Conservation (phyloP, 2,888 invertebrate genomes). For the Netelia virgata region DNA sequence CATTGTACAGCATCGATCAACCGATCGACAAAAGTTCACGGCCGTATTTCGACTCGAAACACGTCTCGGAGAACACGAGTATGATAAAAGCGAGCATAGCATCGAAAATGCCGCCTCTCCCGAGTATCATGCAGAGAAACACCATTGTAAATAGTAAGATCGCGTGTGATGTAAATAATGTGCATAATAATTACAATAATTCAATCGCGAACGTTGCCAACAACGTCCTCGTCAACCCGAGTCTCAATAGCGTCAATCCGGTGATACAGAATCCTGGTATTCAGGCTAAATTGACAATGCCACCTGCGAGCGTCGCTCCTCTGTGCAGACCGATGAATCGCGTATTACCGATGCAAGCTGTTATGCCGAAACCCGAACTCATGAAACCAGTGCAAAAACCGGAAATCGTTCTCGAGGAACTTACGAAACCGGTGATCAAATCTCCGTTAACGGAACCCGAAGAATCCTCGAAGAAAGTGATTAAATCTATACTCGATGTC, state of each 20-base stretch:
- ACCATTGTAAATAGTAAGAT: slow-evolving; percentile 77
- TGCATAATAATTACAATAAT: slow-evolving; percentile 77
- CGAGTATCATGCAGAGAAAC: slow-evolving; percentile 78
- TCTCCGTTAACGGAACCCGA: slow-evolving; percentile 15
- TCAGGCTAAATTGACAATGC: slow-evolving; percentile 83
- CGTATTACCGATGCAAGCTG: slow-evolving; percentile 91
- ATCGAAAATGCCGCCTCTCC: slow-evolving; percentile 79
- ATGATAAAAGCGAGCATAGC: slow-evolving; percentile 83
- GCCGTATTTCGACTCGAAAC: slow-evolving; percentile 82
- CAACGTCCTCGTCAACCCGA: slow-evolving; percentile 56
- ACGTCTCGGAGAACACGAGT: slow-evolving; percentile 82
- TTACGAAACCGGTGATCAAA: slow-evolving; percentile 78
- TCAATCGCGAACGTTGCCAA: slow-evolving; percentile 67
- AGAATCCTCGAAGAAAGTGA: slow-evolving; percentile 38
- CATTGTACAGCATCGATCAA: slow-evolving; percentile 77
- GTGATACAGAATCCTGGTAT: slow-evolving; percentile 76
- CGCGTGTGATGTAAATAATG: slow-evolving; percentile 77
- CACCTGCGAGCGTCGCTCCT: slow-evolving; percentile 76
- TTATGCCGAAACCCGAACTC: slow-evolving; percentile 86
- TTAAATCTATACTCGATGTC: slow-evolving; percentile 25
- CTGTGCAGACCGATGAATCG: slow-evolving; percentile 91
- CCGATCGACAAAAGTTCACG: slow-evolving; percentile 77
- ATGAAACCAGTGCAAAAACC: slow-evolving; percentile 77
- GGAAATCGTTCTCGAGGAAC: slow-evolving; percentile 78
- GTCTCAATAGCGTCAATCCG: slow-evolving; percentile 69